A percentile compares a stretch with the other conserved stretches of the same genome.
phyloP scores from a whole-genome alignment of 2,797 vertebrate species.

The Lophotriccus pileatus region DNA sequence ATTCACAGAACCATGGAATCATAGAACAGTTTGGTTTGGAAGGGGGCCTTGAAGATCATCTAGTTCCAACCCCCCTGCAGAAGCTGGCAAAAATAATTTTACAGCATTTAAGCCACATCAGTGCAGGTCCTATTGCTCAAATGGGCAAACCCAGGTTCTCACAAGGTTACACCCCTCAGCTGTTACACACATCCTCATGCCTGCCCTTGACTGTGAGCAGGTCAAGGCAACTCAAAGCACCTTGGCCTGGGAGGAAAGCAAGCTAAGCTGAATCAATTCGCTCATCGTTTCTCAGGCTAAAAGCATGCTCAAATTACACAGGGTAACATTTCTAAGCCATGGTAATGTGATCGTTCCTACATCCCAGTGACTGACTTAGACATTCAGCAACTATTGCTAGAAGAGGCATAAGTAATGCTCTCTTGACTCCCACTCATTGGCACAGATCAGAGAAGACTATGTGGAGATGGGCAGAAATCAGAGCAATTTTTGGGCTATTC shows the following conservation, averaged over 20 bases:
- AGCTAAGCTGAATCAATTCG: background rate
- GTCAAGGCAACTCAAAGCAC: background rate
- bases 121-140: background rate
- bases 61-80: background rate
- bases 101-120: background rate
- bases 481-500: background rate
- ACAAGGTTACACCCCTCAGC: background rate
- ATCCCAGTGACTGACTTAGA: background rate
- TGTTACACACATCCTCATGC: background rate
- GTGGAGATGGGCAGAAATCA: background rate
- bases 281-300: background rate
- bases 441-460: background rate
- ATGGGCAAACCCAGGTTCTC: fast-evolving
- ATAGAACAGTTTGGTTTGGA: background rate
- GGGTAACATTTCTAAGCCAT: background rate
- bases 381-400: background rate
- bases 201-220: background rate
- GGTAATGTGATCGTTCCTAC: background rate
- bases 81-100: background rate
- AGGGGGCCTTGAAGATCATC: background rate
- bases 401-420: background rate
- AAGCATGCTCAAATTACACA: background rate
- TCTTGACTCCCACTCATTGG: background rate
- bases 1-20: background rate
- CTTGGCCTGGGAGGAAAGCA: background rate